Base-by-base conservation (phyloP, 2,888 invertebrate species). In the Lordiphosa fenestrarum region DNA sequence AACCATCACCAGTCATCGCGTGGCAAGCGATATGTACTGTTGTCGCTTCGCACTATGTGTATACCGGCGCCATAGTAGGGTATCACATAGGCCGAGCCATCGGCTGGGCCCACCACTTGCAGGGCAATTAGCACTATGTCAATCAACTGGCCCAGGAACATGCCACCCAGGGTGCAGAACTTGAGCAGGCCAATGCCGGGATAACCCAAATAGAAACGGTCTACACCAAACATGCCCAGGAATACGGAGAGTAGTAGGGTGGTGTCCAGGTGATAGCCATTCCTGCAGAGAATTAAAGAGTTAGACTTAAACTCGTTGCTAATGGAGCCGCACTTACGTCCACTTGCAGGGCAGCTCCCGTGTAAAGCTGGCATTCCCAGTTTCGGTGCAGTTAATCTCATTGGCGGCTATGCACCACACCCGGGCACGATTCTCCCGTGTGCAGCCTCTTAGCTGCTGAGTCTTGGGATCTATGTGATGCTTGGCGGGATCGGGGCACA, bases 171-270 rank as follows among this genome's bases (percentile, higher is more conserved):
- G 0, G 99, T 98, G 87, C 98, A 97, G 67, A 99, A 92, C 89
- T 99, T 99, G 23, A 98, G 93, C 63, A 98, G 90, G 0, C 98
- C 99, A 71, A 99, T 93, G 1, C 97, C 98, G 51, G 97, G 98
- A 89, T 99, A 99, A 25, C 99, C 99, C n/a, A 99, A 91, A 87
- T 99, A 99, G 90, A 99, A 98, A 62, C 99, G 91, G 88, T 99
- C 99, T 21, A 96, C 92, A 13, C 99, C 99, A 91, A 99, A 97
- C 96, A 98, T 98, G 25, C 99, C 99, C 56, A 99, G 91, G 88
- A 99, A 99, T 48, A 99, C 95, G 0, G 99, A 99, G 4, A 99
- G 91, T 35, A 99, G 90, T 41, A 99, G 90, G 0, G 99, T 95
- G 52, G 96, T 96, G 88, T 98, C 97, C 87, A 97, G 94, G 2